Evolutionary conservation across 2,888 invertebrate species (phyloP).

Genomic region (Seira musarum): DNA sequence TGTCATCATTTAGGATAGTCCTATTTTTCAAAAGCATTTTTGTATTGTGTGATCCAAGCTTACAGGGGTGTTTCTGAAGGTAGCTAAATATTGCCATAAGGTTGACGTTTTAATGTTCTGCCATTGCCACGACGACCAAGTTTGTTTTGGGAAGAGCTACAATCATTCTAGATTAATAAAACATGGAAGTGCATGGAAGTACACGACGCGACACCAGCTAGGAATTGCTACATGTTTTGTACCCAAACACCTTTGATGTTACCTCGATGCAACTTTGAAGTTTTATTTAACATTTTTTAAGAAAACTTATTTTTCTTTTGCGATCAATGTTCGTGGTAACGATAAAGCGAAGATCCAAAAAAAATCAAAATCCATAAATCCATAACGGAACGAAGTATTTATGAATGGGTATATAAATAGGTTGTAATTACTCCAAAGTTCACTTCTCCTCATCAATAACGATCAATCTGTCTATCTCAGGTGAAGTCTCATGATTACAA

Average conservation of each 20-base stretch:
- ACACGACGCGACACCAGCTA: too few species aligned
- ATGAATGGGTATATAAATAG: conserved; percentile 4
- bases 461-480: not conserved
- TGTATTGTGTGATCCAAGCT: not conserved
- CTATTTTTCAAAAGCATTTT: not conserved
- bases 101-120: conserved; percentile 11
- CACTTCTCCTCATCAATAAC: not conserved
- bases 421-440: not conserved
- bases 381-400: not conserved
- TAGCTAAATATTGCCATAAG: conserved; percentile 6
- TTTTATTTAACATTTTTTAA: too few species aligned
- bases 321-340: too few species aligned
- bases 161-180: too few species aligned
- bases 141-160: not conserved
- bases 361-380: not conserved
- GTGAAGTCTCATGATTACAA: not conserved
- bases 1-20: conserved; percentile 5
- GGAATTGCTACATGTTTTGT: too few species aligned
- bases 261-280: too few species aligned
- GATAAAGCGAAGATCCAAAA: too few species aligned
- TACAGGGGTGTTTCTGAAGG: conserved; percentile 15
- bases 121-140: not conserved
- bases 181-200: too few species aligned
- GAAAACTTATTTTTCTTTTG: too few species aligned
- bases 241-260: too few species aligned